A percentile compares a stretch with the other conserved stretches of the same genome.
phyloP scores from a whole-genome alignment of 2,113 vertebrate genomes.

The Pelecanoides urinatrix region DNA sequence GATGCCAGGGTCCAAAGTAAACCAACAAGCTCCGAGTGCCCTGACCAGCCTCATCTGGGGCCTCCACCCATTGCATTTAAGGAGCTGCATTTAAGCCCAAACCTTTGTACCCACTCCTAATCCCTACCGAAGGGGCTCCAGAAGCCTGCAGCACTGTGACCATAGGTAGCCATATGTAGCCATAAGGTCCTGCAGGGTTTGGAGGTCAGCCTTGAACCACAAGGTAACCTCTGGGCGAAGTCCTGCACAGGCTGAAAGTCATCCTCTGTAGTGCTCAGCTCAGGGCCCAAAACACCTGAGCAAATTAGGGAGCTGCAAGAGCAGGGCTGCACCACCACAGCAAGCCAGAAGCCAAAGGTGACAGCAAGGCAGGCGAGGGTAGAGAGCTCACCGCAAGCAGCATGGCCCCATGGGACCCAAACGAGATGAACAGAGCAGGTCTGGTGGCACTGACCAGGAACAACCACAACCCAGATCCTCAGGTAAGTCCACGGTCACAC shows the following conservation, averaged over 20 bases:
- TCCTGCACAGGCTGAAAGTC: neutral
- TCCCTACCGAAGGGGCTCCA: neutral
- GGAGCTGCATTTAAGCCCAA: neutral
- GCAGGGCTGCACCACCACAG: neutral
- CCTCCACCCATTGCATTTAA: neutral
- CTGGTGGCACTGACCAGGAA: neutral
- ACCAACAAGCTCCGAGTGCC: neutral
- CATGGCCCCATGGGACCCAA: neutral
- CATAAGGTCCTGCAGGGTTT: neutral
- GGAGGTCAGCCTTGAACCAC: neutral
- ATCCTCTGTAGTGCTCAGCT: neutral
- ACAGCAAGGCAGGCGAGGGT: neutral
- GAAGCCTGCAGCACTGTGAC: neutral
- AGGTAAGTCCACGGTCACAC: neutral
- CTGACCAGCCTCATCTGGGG: neutral
- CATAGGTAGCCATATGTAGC: neutral
- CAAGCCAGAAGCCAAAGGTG: neutral
- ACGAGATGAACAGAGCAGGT: neutral
- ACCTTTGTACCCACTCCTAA: neutral
- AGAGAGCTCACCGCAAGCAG: neutral
- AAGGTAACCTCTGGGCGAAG: neutral
- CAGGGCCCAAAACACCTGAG: neutral
- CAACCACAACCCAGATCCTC: neutral
- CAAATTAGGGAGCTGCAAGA: neutral
- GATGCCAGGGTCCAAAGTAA: neutral